phyloP scores from a whole-genome alignment of 2,797 vertebrate species.

The Staurois parvus region DNA sequence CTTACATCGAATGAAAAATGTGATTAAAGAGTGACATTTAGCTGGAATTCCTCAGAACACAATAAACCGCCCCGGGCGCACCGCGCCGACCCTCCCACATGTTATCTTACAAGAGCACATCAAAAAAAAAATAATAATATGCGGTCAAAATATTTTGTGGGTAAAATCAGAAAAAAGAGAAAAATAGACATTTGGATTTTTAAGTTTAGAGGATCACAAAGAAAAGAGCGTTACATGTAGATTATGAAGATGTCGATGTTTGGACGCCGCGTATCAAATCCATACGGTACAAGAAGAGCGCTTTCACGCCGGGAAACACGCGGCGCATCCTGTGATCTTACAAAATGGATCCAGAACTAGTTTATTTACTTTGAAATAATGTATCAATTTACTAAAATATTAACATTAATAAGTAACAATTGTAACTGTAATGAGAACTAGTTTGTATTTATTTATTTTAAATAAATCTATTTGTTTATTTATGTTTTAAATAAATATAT shows the following conservation, averaged over 20 bases:
- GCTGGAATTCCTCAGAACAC: slow-evolving; percentile 26
- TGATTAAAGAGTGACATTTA: slow-evolving; percentile 46
- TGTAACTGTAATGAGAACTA: no score
- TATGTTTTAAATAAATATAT: no score
- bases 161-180: background rate
- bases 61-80: background rate
- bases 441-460: no score
- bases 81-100: background rate
- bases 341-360: background rate
- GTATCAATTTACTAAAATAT: no score
- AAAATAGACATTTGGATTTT: background rate
- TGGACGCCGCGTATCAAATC: background rate
- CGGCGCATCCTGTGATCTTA: no score
- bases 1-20: slow-evolving; percentile 48
- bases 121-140: background rate
- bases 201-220: background rate
- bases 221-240: background rate
- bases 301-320: background rate
- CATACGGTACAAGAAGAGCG: background rate
- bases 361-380: no score
- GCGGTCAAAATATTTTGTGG: background rate
- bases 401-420: no score
- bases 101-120: background rate
- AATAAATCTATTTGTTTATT: no score
- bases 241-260: background rate